These are phyloP conservation scores for Tragelaphus oryx DNA, from an alignment of 2,797 vertebrate genomes.

Conservation along the genomic window DNA sequence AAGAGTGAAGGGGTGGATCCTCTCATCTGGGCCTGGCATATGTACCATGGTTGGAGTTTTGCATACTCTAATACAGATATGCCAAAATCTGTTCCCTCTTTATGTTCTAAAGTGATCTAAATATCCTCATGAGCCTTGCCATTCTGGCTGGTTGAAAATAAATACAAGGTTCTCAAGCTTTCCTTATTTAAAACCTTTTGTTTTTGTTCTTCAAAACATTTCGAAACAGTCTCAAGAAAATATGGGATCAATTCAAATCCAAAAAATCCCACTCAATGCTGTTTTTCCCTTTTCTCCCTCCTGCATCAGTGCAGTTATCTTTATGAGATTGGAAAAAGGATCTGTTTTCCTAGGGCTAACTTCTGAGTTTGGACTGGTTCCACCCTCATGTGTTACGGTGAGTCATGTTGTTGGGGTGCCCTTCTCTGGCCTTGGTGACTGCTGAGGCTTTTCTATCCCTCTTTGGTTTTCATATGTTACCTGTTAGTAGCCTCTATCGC, in stretches of 20 bases:
- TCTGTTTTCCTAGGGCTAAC: neutral
- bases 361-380: neutral
- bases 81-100: neutral
- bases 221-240: neutral
- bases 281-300: neutral
- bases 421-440: neutral
- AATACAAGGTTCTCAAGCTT: neutral
- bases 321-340: neutral
- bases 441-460: neutral
- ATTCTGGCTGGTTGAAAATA: slow-evolving; percentile 37
- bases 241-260: neutral
- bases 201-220: neutral
- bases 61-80: neutral
- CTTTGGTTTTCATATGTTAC: neutral
- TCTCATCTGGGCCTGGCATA: slow-evolving; percentile 36
- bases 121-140: slow-evolving; percentile 3
- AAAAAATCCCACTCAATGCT: neutral
- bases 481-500: neutral
- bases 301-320: neutral
- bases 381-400: neutral
- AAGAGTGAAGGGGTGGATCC: slow-evolving; percentile 17
- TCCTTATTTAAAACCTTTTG: neutral
- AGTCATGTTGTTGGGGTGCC: neutral
- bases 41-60: slow-evolving; percentile 42
- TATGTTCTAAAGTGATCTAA: neutral